phyloP scores from a whole-genome alignment of 2,888 invertebrate species.

The Hemicrepidius hirtus region DNA sequence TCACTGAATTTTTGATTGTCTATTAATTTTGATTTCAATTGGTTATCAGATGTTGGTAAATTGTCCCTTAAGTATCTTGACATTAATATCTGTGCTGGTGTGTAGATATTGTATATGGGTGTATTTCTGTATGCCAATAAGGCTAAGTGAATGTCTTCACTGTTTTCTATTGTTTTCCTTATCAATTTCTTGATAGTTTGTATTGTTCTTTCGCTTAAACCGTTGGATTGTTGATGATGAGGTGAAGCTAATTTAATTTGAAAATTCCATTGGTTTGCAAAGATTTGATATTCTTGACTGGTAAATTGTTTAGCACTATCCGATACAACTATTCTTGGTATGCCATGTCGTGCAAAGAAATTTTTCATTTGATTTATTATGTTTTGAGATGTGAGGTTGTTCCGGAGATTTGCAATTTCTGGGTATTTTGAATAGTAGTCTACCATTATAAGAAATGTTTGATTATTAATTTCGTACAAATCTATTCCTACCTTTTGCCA shows the following conservation, averaged over 20 bases:
- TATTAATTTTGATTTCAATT: too few species aligned
- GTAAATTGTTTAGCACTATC: slow-evolving; percentile 49
- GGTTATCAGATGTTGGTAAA: too few species aligned
- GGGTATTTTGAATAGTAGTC: slow-evolving; percentile 34
- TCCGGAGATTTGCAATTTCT: slow-evolving; percentile 11
- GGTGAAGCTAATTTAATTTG: slow-evolving; percentile 39
- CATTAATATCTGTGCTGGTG: too few species aligned
- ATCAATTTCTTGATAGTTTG: slow-evolving; percentile 39
- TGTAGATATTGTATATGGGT: not conserved
- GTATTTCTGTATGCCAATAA: slow-evolving; percentile 24
- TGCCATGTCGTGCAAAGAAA: slow-evolving; percentile 40
- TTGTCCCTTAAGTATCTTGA: too few species aligned
- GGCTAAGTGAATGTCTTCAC: slow-evolving; percentile 26
- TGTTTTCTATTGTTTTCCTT: slow-evolving; percentile 10
- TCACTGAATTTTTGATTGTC: too few species aligned
- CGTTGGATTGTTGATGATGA: slow-evolving; percentile 29
- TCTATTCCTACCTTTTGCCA: too few species aligned
- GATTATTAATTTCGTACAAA: slow-evolving; percentile 17
- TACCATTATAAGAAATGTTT: slow-evolving; percentile 16
- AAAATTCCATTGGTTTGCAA: slow-evolving; percentile 47
- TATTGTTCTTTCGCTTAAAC: slow-evolving; percentile 33
- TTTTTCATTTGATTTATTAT: slow-evolving; percentile 37
- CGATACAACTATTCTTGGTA: slow-evolving; percentile 39
- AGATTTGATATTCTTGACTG: slow-evolving; percentile 32
- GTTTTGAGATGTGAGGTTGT: slow-evolving; percentile 34